Evolutionary conservation across 2,113 vertebrate species (phyloP), one percentile per base, ranked within the genome.

Genomic region (Marmota monax): DNA sequence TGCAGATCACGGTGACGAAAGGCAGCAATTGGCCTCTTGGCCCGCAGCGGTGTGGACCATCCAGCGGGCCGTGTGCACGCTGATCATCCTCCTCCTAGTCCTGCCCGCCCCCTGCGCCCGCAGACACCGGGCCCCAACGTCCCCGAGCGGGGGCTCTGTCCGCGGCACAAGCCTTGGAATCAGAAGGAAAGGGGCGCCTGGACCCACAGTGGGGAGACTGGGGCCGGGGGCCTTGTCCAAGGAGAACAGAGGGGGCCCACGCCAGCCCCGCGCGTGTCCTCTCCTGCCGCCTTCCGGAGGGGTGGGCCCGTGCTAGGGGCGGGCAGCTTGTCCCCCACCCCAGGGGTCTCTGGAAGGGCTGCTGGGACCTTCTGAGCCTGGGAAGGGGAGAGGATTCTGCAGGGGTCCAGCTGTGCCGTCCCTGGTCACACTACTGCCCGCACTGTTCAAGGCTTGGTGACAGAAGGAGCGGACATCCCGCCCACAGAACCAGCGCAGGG

Each of bases 1-100:
- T 73, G 51, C 58, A 0, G 56, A 67, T 96, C 96, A 80, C 0
- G 0, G 2, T 6, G 0, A 18, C 23, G 92, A 96, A 95, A 92
- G 87, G 92, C 65, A 22, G 0, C 84, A 72, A 23, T 73, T 72
- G 92, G 79, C 94, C 95, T 95, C 79, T 70, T 70, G 95, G 86
- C 90, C 80, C 63, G 65, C 4, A 84, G 7, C 45, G 78, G 63
- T 27, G 32, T 12, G 0, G 22, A 18, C 32, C 65, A 94, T 4
- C 90, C 90, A 76, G 51, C 7, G 0, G 58, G 32, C 70, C 1
- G 42, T 45, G 42, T 7, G 39, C 12, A 23, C 6, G 58, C 0
- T 9, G 37, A 0, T 42, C n/a, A 22, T 2, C 3, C 4, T 14
- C 73, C 39, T 73, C 37, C 53, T 63, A 2, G 4, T 27, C 7